Evolutionary conservation across 2,797 vertebrate genomes (phyloP), one percentile per base, ranked within the genome.

Genomic region (Brachyrhaphis roseni): DNA sequence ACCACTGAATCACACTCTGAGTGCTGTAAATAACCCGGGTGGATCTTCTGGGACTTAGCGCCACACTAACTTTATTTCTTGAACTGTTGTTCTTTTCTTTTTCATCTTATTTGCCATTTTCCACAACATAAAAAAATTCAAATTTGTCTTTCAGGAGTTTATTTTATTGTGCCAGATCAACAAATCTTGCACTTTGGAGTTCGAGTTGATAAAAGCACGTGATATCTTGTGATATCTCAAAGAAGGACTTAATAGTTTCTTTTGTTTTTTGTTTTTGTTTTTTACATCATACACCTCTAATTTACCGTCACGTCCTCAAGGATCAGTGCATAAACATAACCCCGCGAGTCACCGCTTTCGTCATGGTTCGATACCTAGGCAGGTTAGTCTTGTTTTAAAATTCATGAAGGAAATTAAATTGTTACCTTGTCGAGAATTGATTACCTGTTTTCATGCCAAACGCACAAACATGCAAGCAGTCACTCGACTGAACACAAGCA

Each of bases 201-300:
- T 47, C 0, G 41, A 77, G 31, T 64, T 84, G 57, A 76, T 39
- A 47, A 51, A 68, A 74, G 53, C 20, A 18, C 26, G 49, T 51
- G 73, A 78, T 84, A 72, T 86, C 66, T 84, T 76, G 73, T 74
- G 45, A 82, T 79, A 71, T 91, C 90, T 86, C 88, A 78, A n/a
- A 85, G 59, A 26, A 86, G 59, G 51, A 77, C 49, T 68, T 83
- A 88, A 80, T 89, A 84, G 82, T 75, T n/a, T n/a, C n/a, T n/a
- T n/a, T n/a, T 80, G 2, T 5, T 16, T 23, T 51, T 51, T 51
- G 80, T 72, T 82, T 78, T 92, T 84, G 76, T 74, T 82, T 77
- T 92, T 85, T 80, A 84, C 83, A 89, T 88, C 87, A 91, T 87
- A 90, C 87, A 91, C 86, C 81, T 91, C 85, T 86, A 90, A 91